Base-by-base conservation (phyloP, 1,140 invertebrate genomes). In the Drosophila sulfurigaster region DNA sequence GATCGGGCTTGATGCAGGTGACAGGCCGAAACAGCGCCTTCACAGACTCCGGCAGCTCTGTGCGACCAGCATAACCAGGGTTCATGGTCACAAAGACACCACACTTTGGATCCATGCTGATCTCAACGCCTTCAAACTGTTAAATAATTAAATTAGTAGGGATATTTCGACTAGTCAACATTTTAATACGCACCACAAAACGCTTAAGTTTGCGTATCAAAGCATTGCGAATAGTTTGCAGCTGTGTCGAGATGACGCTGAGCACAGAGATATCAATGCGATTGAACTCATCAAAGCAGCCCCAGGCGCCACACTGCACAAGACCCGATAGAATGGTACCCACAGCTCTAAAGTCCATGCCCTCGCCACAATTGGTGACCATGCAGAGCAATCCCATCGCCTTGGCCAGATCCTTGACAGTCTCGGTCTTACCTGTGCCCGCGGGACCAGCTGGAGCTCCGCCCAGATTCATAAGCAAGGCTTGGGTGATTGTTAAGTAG, bases 31-130 rank as follows among this genome's bases (percentile, higher is more conserved):
- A 99, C 0, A 98, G 92, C 0, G 97, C 96, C 92, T 98, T 98
- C 0, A 99, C 96, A 0, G 97, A 98, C 92, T 98, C 97, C 0
- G 97, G 97, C 30, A 98, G 93, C 87, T 98, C 97, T 0, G 97
- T 98, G 51, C 97, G 94, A 1, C 97, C 97, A 0, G 97, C 97
- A 91, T 98, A 98, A 4, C 97, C 97, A 0, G 97, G 97, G 94
- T 98, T 98, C 97, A 98, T 98, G 6, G 97, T 98, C 45, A 98
- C 98, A 88, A 98, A 99, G 59, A 98, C 96, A 1, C 97, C 97
- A 11, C 98, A 96, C 93, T 97, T 97, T 6, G 93, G 92, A 92
- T 98, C 97, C 82, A 99, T 83, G 5, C 93, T 93, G 52, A 98
- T 98, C 80, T 98, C 96, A 87, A 96, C 94, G 2, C 95, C 96